Percentiles rank a stretch among this genome's conserved stretches.
Evolutionary conservation across 2,888 invertebrate species (phyloP).

Genomic region (Fragum sueziense): DNA sequence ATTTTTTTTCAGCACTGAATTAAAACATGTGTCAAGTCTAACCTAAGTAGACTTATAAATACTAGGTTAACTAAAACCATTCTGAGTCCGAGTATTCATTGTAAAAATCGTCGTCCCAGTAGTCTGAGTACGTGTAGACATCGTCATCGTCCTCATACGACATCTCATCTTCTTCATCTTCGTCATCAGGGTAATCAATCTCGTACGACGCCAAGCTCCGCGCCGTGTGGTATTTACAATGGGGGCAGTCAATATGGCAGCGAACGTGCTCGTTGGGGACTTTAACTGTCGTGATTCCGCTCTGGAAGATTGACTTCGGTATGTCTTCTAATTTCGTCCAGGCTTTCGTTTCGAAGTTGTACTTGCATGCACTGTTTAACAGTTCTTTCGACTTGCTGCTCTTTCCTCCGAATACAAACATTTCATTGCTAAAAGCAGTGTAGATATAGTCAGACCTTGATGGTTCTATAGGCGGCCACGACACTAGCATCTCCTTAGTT

Average conservation of each 20-base stretch:
- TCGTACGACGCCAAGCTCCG: slow-evolving; percentile 65
- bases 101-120: slow-evolving; percentile 59
- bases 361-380: slow-evolving; percentile 57
- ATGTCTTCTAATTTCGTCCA: slow-evolving; percentile 64
- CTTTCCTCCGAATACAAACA: slow-evolving; percentile 70
- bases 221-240: slow-evolving; percentile 62
- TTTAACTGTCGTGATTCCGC: slow-evolving; percentile 61
- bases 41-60: too few relatives aligned
- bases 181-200: slow-evolving; percentile 60
- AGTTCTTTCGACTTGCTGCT: slow-evolving; percentile 49
- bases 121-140: slow-evolving; percentile 59
- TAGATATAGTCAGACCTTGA: slow-evolving; percentile 61
- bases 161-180: slow-evolving; percentile 63
- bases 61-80: too few relatives aligned
- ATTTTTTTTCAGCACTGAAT: too few relatives aligned
- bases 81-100: slow-evolving; percentile 47
- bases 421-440: slow-evolving; percentile 55
- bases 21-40: too few relatives aligned
- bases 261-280: slow-evolving; percentile 64
- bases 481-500: slow-evolving; percentile 53
- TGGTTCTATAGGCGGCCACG: slow-evolving; percentile 56
- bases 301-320: slow-evolving; percentile 64
- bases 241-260: slow-evolving; percentile 72
- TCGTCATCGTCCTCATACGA: slow-evolving; percentile 65
- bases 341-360: slow-evolving; percentile 46